Evolutionary conservation across 1,140 invertebrate species (phyloP).

Genomic region (Musca vetustissima): DNA sequence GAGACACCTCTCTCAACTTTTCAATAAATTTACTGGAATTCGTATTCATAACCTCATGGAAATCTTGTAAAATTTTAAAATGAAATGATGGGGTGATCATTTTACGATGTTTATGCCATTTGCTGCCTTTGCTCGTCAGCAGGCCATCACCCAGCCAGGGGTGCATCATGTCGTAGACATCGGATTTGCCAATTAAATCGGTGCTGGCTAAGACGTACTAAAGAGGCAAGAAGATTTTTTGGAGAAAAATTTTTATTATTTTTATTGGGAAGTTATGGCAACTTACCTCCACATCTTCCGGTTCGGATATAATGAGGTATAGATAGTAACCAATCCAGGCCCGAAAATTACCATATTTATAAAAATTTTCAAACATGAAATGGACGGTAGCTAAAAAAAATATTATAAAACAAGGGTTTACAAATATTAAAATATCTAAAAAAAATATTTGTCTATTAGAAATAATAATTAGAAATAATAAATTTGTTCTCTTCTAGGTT

Average conservation of each 20-base stretch:
- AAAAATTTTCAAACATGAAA: slow-evolving; percentile 35
- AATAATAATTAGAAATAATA: no score
- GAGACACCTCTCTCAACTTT: slow-evolving; percentile 42
- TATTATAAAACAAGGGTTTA: background rate
- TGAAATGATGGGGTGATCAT: slow-evolving; percentile 81
- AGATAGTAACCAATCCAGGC: no score
- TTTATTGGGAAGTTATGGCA: background rate
- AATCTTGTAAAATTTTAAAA: slow-evolving; percentile 78
- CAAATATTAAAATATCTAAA: background rate
- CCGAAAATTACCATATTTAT: slow-evolving; percentile 14
- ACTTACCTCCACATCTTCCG: slow-evolving; percentile 18
- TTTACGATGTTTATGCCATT: slow-evolving; percentile 50
- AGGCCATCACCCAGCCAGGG: slow-evolving; percentile 57
- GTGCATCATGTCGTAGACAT: slow-evolving; percentile 54
- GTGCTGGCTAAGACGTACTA: slow-evolving; percentile 31
- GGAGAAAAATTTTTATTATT: background rate
- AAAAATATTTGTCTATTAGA: no score
- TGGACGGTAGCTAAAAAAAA: slow-evolving; percentile 29
- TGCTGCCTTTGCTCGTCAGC: slow-evolving; percentile 47
- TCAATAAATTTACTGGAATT: slow-evolving; percentile 65
- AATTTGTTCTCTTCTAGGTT: no score
- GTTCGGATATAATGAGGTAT: slow-evolving; percentile 7
- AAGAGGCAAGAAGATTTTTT: slow-evolving; percentile 38
- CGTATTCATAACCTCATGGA: slow-evolving; percentile 70
- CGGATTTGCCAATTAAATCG: slow-evolving; percentile 42